Conservation (phyloP, 2,113 vertebrate genomes). For the Pseudopodoces humilis region DNA sequence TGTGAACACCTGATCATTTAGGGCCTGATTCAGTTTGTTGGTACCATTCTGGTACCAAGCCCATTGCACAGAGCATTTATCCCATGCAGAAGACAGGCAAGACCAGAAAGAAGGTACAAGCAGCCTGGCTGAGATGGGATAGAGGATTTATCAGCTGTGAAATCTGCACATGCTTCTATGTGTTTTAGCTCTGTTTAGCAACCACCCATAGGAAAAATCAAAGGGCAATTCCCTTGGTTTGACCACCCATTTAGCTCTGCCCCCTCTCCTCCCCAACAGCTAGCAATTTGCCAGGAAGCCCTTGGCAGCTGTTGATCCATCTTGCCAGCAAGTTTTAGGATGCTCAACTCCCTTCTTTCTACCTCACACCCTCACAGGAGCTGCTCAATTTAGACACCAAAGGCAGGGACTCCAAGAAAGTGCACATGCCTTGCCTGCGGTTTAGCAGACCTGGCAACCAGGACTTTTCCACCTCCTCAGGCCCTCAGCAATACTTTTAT, state of each 20-base stretch:
- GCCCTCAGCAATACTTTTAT: too few species aligned
- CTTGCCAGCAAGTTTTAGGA: too few species aligned
- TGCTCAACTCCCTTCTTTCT: too few species aligned
- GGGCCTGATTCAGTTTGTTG: conserved; percentile 58
- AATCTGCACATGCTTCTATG: neutral
- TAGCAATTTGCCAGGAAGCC: neutral
- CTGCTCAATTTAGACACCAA: too few species aligned
- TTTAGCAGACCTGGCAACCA: too few species aligned
- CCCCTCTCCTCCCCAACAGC: neutral
- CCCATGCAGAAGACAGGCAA: neutral
- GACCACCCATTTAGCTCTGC: neutral
- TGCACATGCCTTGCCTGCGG: too few species aligned
- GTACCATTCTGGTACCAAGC: conserved; percentile 51
- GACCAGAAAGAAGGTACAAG: neutral
- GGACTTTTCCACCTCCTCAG: too few species aligned
- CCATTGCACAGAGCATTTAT: neutral
- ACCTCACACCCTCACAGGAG: too few species aligned
- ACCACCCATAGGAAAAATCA: neutral
- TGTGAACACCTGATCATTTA: conserved; percentile 71
- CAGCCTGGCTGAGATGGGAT: neutral
- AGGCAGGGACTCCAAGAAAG: too few species aligned
- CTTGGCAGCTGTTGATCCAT: neutral
- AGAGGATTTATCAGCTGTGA: neutral
- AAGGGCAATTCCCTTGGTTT: neutral
- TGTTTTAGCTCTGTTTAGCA: neutral